These are phyloP conservation scores for Oryzias melastigma DNA, from an alignment of 2,113 vertebrate species.

Conservation along the genomic window DNA sequence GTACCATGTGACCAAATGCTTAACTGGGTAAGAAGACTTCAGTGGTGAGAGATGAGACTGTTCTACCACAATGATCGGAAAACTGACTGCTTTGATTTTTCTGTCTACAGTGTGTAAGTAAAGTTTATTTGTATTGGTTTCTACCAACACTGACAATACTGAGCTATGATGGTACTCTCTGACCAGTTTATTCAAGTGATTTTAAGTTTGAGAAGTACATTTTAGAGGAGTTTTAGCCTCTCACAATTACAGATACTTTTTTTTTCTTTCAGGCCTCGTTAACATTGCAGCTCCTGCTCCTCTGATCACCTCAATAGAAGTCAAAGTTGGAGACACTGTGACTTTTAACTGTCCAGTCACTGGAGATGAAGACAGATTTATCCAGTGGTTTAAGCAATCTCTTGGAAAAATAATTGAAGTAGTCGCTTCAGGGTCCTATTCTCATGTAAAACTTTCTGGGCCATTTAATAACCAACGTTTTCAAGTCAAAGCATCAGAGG, in stretches of 20 bases:
- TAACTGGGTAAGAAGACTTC: background rate
- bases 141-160: background rate
- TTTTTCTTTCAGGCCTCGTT: constrained; percentile 4
- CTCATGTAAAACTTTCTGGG: accelerated
- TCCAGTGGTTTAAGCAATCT: constrained; percentile 30
- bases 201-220: no score
- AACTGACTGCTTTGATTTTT: constrained; percentile 13
- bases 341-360: constrained; percentile 7
- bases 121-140: background rate
- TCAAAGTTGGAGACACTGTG: constrained; percentile 3
- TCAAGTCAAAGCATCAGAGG: accelerated
- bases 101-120: constrained; percentile 19
- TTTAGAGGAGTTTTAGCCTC: background rate
- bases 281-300: background rate
- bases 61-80: background rate
- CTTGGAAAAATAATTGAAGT: constrained; percentile 13
- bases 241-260: background rate
- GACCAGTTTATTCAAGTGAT: no score
- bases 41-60: background rate
- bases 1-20: constrained; percentile 8
- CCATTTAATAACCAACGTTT: constrained; percentile 10
- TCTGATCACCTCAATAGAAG: constrained; percentile 4
- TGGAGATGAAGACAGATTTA: accelerated
- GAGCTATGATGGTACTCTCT: no score
- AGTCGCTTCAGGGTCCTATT: constrained; percentile 5